phyloP scores from a whole-genome alignment of 1,140 invertebrate genomes.

The Drosophila asahinai region DNA sequence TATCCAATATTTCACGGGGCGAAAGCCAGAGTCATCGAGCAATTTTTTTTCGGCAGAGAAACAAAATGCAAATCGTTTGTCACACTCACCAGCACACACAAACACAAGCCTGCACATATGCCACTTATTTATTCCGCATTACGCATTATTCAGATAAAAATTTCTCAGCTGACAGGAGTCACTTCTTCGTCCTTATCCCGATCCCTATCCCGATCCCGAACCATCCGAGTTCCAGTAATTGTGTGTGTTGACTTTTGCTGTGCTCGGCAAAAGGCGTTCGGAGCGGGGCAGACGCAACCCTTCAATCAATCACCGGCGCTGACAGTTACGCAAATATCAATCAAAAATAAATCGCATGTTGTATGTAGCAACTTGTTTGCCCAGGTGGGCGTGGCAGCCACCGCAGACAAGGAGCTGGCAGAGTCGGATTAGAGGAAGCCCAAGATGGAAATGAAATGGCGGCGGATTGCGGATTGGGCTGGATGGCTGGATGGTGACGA shows the following conservation, averaged over 20 bases:
- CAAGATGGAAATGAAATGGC: conserved; percentile 22
- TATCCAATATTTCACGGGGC: conserved; percentile 25
- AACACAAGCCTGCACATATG: conserved; percentile 32
- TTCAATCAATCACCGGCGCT: conserved; percentile 78
- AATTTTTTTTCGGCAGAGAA: conserved; percentile 37
- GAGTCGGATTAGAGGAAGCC: conserved; percentile 33
- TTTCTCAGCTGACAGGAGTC: conserved; percentile 56
- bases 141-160: conserved; percentile 70
- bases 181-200: background rate
- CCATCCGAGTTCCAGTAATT: conserved; percentile 26
- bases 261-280: conserved; percentile 34
- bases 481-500: background rate
- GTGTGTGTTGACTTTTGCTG: conserved; percentile 61
- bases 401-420: conserved; percentile 39
- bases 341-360: conserved; percentile 80
- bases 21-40: conserved; percentile 44
- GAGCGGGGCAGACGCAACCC: conserved; percentile 48
- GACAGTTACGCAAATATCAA: conserved; percentile 81
- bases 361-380: conserved; percentile 76
- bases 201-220: background rate
- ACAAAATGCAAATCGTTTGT: conserved; percentile 80
- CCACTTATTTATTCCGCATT: conserved; percentile 78
- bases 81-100: conserved; percentile 36
- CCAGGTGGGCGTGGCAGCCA: conserved; percentile 54
- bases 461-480: background rate